phyloP scores from a whole-genome alignment of 35 echinoderm and acorn worm genomes.

The Diadema setosum region DNA sequence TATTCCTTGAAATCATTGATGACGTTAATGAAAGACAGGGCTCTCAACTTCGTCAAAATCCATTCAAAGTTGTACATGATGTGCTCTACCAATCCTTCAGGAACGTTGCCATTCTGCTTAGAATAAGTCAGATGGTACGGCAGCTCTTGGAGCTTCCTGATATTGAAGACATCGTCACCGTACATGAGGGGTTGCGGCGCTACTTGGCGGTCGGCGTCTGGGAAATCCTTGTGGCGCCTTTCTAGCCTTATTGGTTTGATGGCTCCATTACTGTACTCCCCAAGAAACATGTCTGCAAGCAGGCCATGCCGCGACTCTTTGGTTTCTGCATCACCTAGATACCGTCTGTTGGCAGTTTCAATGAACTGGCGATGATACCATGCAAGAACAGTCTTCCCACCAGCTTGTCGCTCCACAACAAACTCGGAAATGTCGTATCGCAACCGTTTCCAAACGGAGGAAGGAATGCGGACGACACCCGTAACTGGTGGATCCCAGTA shows the following conservation, averaged over 20 bases:
- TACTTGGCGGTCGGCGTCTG: constrained; percentile 60
- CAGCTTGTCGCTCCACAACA: constrained; percentile 62
- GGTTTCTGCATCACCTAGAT: constrained; percentile 14
- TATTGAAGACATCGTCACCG: constrained; percentile 59
- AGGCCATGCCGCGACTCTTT: constrained; percentile 17
- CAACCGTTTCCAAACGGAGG: constrained; percentile 80
- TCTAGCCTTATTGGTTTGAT: constrained; percentile 54
- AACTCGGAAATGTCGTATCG: constrained; percentile 69
- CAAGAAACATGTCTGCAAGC: constrained; percentile 66
- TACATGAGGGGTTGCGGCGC: constrained; percentile 74
- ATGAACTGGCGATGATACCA: constrained; percentile 95
- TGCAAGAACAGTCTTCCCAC: constrained; percentile 80
- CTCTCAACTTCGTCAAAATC: constrained; percentile 68
- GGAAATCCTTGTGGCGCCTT: constrained; percentile 39
- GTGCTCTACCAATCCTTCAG: constrained; percentile 2
- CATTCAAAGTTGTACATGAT: constrained; percentile 75
- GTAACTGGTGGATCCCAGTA: constrained; percentile 90
- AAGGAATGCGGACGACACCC: constrained; percentile 62
- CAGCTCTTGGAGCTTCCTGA: constrained; percentile 72
- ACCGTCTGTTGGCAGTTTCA: constrained; percentile 58
- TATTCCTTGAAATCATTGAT: constrained; percentile 47
- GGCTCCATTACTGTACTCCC: constrained; percentile 64
- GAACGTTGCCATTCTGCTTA: not conserved
- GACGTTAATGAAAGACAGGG: constrained; percentile 61
- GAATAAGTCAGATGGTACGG: constrained; percentile 50